phyloP scores from a whole-genome alignment of 2,113 vertebrate genomes.

The Microtus montanus region DNA sequence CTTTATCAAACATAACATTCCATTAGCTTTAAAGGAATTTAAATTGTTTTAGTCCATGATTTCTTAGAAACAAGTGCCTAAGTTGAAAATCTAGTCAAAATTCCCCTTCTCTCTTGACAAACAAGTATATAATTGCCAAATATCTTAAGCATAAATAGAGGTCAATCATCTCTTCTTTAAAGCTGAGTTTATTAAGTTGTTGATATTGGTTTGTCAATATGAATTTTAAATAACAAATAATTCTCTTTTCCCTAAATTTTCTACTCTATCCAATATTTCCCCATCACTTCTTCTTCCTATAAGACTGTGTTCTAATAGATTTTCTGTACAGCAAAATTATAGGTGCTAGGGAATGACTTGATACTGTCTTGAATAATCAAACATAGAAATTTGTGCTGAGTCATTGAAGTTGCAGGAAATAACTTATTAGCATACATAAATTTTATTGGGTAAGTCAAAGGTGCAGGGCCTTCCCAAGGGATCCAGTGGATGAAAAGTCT shows the following conservation, averaged over 20 bases:
- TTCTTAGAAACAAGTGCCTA: not conserved
- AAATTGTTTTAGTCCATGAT: not conserved
- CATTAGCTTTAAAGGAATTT: not conserved
- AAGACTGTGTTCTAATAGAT: not conserved
- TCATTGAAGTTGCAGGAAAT: conserved; percentile 17
- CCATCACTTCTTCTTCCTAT: conserved; percentile 1
- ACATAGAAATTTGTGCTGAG: not conserved
- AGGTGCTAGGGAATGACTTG: not conserved
- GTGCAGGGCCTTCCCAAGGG: not conserved
- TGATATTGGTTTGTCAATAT: conserved; percentile 30
- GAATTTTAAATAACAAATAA: conserved; percentile 36
- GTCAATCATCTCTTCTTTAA: not conserved
- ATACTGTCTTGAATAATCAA: not conserved
- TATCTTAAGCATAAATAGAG: conserved; percentile 9
- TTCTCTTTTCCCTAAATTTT: not conserved
- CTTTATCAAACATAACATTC: not conserved
- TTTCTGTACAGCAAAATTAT: not conserved
- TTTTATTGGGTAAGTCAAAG: not conserved
- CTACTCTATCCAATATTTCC: not conserved
- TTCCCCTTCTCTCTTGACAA: not conserved
- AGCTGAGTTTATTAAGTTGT: conserved; percentile 46
- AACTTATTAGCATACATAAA: not conserved
- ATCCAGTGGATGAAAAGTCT: not conserved
- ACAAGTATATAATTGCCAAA: conserved; percentile 23
- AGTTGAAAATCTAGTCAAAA: not conserved